Base-by-base conservation (phyloP, 2,888 invertebrate genomes). In the Alitta virens region DNA sequence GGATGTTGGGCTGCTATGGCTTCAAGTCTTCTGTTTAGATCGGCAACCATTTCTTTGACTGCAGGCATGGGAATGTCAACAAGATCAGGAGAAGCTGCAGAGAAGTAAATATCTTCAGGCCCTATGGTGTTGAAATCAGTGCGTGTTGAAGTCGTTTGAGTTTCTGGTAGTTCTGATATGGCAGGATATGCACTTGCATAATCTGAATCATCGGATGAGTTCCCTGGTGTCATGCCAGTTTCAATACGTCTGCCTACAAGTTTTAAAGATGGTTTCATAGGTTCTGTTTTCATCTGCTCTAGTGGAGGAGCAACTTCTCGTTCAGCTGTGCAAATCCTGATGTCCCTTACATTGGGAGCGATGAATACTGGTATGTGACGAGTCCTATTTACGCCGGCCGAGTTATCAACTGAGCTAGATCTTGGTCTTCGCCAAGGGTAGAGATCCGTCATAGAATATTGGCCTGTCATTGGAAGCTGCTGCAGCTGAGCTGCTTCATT, bases 11-110 rank as follows among this genome's bases (percentile, higher is more conserved):
- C 61, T n/a, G 68, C 66, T 7, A 67, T 63, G 18, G 60, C 63
- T 38, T 64, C 66, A 24, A 68, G 52, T 21, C 67, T 56, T 18
- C 66, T 42, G 54, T 69, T 67, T 2, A 69, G 43, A 56, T 68
- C 64, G 14, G 56, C 64, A 0, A 69, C 67, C 55, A 69, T 68
- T 24, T 69, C 67, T 51, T 68, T 68, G 7, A 62, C 57, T n/a
- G 62, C 52, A 5, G 62, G 62, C 61, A 68, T 59, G 23, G 64
- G 66, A 50, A 67, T 60, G 53, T 64, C 66, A 21, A 58, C 60
- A 18, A 63, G 54, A 42, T 68, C 66, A 18, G 64, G 57, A 5
- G 60, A 42, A 33, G 56, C 63, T 21, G 57, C 55, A 18, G 50
- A 46, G 42, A 63, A 63, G 49, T 50, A 49, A 38, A 55, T 50